Percentiles rank a stretch among this genome's conserved stretches.
These are phyloP conservation scores for Aspidapion aeneum DNA, from an alignment of 2,888 invertebrate genomes.

Conservation along the genomic window DNA sequence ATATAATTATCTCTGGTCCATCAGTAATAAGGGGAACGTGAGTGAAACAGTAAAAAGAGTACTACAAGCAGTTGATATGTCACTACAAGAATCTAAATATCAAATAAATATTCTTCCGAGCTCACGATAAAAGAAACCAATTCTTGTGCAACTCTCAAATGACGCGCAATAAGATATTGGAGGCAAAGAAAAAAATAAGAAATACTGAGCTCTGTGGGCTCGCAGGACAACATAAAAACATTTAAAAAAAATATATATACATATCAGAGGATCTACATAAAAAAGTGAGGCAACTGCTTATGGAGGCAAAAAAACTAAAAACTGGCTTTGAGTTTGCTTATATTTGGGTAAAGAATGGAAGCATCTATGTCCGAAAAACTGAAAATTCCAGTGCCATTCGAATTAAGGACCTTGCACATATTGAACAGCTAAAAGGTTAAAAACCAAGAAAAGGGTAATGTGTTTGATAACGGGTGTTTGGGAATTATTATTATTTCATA, in stretches of 20 bases:
- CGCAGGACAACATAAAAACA: background rate
- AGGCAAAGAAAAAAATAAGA: background rate
- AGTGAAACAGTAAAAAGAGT: background rate
- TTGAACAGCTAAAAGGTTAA: background rate
- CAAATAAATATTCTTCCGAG: background rate
- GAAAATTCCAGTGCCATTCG: background rate
- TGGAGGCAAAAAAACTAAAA: background rate
- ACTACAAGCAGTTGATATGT: background rate
- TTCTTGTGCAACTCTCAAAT: background rate
- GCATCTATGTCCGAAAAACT: background rate
- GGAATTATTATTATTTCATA: too few relatives aligned
- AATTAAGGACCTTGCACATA: background rate
- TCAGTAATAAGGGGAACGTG: background rate
- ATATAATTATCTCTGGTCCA: background rate
- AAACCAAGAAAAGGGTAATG: background rate
- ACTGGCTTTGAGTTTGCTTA: background rate
- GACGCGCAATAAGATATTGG: background rate
- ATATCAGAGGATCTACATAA: background rate
- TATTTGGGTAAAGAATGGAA: background rate
- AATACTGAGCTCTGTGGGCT: background rate
- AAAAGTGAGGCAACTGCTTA: background rate
- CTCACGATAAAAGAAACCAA: background rate
- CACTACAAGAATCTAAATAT: background rate
- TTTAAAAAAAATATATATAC: too few relatives aligned
- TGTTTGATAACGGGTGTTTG: background rate